Evolutionary conservation across 2,888 invertebrate genomes (phyloP).

Genomic region (Tinea pellionella): DNA sequence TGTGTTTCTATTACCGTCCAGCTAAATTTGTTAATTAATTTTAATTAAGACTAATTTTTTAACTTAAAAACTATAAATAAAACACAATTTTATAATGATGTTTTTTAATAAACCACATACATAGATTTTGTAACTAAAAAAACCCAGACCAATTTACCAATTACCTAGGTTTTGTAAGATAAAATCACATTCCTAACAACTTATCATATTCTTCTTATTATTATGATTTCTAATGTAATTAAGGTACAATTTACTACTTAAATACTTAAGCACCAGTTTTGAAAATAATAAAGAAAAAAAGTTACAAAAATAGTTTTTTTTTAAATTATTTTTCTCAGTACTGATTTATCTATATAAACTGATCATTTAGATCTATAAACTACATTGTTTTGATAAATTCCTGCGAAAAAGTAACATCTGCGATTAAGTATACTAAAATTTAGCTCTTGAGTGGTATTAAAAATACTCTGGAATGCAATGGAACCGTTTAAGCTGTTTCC

Average conservation of each 20-base stretch:
- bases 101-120: neutral
- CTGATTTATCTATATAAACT: too few relatives aligned
- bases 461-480: slow-evolving; percentile 16
- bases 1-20: too few relatives aligned
- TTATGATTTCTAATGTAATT: neutral
- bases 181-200: neutral
- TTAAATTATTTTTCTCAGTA: too few relatives aligned
- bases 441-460: slow-evolving; percentile 21
- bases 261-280: neutral
- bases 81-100: neutral
- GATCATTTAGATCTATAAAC: too few relatives aligned
- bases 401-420: too few relatives aligned
- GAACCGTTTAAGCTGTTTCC: slow-evolving; percentile 7
- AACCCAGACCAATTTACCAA: slow-evolving; percentile 2
- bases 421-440: slow-evolving; percentile 15
- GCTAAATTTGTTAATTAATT: too few relatives aligned
- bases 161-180: neutral
- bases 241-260: neutral
- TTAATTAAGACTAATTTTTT: too few relatives aligned
- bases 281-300: slow-evolving; percentile 16
- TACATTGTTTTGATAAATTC: too few relatives aligned
- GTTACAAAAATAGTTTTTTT: slow-evolving; percentile 15
- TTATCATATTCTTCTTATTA: neutral
- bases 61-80: neutral
- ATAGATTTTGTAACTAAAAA: neutral